Evolutionary conservation across 2,113 vertebrate species (phyloP).

Genomic region (Urocynchramus pylzowi): DNA sequence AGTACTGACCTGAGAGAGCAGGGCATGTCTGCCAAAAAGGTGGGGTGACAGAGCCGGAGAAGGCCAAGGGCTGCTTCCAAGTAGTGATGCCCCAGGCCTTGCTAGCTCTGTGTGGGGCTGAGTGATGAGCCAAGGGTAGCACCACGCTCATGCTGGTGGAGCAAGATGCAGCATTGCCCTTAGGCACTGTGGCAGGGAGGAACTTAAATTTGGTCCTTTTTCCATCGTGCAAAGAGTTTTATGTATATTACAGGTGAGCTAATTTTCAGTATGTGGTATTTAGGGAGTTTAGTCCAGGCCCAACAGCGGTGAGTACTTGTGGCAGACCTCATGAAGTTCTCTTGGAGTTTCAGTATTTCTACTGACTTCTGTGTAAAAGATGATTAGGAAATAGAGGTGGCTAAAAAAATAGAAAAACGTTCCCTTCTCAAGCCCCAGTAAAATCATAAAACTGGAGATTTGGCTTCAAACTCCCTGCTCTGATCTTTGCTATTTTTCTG

Average conservation of each 20-base stretch:
- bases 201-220: background rate
- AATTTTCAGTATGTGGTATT: background rate
- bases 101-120: background rate
- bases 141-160: background rate
- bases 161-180: background rate
- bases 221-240: background rate
- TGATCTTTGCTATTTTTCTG: background rate
- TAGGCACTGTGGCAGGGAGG: rapidly evolving
- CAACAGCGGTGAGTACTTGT: background rate
- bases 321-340: background rate
- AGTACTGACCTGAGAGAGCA: background rate
- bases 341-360: background rate
- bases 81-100: background rate
- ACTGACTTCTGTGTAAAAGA: background rate
- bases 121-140: background rate
- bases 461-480: background rate
- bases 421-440: background rate
- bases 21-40: background rate
- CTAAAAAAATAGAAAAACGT: background rate
- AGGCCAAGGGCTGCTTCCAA: background rate
- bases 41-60: background rate
- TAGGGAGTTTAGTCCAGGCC: background rate
- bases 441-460: background rate
- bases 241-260: background rate
- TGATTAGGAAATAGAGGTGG: background rate